Evolutionary conservation across 2,797 vertebrate genomes (phyloP).

Genomic region (Megaceryle alcyon): DNA sequence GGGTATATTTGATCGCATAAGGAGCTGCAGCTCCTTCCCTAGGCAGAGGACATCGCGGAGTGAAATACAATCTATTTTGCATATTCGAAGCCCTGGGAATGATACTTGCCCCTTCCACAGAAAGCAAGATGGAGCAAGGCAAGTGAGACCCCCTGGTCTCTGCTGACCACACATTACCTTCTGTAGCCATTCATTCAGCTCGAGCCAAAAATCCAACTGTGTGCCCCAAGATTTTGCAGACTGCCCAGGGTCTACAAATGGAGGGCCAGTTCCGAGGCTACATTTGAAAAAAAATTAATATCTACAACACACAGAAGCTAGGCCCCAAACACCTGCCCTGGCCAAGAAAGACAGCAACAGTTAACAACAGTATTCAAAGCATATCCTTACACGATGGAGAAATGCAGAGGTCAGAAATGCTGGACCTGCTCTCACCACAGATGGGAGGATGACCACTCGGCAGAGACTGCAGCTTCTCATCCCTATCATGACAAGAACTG

Average conservation of each 20-base stretch:
- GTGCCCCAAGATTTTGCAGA: not conserved
- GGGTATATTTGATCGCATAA: constrained; percentile 33
- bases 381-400: constrained; percentile 79
- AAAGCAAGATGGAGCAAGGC: not conserved
- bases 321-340: not conserved
- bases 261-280: not conserved
- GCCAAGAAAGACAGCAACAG: not conserved
- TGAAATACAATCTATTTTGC: not conserved
- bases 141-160: not conserved
- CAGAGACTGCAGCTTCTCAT: constrained; percentile 61
- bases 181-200: not conserved
- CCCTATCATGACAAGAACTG: constrained; percentile 43
- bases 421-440: constrained; percentile 75
- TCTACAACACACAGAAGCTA: not conserved
- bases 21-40: not conserved
- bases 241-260: not conserved
- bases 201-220: rapidly evolving
- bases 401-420: constrained; percentile 72
- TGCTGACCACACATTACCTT: not conserved
- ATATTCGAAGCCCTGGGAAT: not conserved
- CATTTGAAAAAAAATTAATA: not conserved
- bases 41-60: not conserved
- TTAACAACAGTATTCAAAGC: not conserved
- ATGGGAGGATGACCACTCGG: constrained; percentile 69
- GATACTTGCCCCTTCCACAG: not conserved